Base-by-base conservation (phyloP, 2,888 invertebrate species). In the Orthosia incerta region DNA sequence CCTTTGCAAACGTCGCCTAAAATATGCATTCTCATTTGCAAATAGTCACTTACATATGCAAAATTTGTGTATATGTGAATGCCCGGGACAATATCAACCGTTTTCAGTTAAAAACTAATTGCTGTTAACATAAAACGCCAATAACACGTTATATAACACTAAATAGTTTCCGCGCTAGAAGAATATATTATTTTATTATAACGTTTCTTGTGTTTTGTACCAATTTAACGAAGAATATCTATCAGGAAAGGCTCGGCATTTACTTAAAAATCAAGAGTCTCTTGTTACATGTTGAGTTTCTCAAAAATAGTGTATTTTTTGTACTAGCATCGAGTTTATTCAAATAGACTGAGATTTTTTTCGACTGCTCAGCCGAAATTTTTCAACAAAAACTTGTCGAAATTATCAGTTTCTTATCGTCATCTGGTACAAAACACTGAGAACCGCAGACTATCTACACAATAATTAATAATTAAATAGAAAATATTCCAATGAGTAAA, bases 401-500 rank as follows among this genome's bases (percentile, higher is more conserved):
- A 48, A 48, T 9, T 1, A 0, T 2, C 15, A 4, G 3, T 16
- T 68, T 53, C 20, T 53, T 20, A 53, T 3, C 9, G 26, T 60
- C 7, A 65, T 46, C 39, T 73, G 65, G 64, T 76, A 86, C 86
- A 79, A 83, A 81, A 74, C 68, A 77, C 71, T 23, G 51, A 15
- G 15, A 65, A 11, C 71, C 72, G 57, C 59, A 23, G 66, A 66
- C 74, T 79, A 82, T 75, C 79, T 85, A 84, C 72, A 73, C 74
- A 72, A 20, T 72, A 64, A 78, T 64, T 71, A 76, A 74, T 71
- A 77, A 76, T 89, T 88, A 88, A 89, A 90, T 91, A 89, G 89
- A 90, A 91, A 90, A 91, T 88, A 91, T 84, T 89, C 74, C 88
- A 86, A 90, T 91, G 93, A 93, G 93, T 93, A 92, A 90, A 87